Conservation (phyloP, 2,113 vertebrate genomes). For the Collichthys lucidus region DNA sequence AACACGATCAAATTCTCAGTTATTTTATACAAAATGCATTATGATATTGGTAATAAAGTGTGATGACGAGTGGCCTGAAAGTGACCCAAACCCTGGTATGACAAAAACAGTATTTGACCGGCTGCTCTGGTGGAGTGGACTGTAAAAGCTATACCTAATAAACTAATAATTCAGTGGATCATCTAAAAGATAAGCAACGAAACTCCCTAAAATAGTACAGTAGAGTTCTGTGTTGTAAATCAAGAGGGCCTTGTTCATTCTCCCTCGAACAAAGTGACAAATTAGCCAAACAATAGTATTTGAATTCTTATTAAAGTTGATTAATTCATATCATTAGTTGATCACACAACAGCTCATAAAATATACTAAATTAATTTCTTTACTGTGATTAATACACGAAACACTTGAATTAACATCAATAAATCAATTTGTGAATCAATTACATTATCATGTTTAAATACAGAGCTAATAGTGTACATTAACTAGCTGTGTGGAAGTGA, state of each 20-base stretch:
- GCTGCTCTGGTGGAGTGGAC: background rate
- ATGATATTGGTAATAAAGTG: background rate
- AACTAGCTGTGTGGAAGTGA: constrained; percentile 74
- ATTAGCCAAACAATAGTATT: constrained; percentile 87
- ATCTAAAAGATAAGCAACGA: constrained; percentile 33
- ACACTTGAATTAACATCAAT: constrained; percentile 88
- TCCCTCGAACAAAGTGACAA: constrained; percentile 84
- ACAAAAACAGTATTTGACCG: background rate
- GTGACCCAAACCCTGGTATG: background rate
- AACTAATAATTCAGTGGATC: background rate
- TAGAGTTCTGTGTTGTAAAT: constrained; percentile 79
- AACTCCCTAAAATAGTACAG: constrained; percentile 58
- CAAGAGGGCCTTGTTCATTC: constrained; percentile 82
- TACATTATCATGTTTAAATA: constrained; percentile 85
- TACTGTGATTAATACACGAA: constrained; percentile 83
- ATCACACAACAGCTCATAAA: constrained; percentile 85
- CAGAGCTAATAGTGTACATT: constrained; percentile 83
- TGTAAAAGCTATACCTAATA: background rate
- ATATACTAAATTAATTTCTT: constrained; percentile 85
- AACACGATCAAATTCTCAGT: background rate
- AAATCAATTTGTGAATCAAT: constrained; percentile 89
- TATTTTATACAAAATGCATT: background rate
- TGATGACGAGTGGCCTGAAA: background rate
- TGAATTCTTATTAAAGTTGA: constrained; percentile 91
- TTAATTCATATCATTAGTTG: constrained; percentile 88